Conservation (phyloP, 2,888 invertebrate species). For the Drosophila eohydei region DNA sequence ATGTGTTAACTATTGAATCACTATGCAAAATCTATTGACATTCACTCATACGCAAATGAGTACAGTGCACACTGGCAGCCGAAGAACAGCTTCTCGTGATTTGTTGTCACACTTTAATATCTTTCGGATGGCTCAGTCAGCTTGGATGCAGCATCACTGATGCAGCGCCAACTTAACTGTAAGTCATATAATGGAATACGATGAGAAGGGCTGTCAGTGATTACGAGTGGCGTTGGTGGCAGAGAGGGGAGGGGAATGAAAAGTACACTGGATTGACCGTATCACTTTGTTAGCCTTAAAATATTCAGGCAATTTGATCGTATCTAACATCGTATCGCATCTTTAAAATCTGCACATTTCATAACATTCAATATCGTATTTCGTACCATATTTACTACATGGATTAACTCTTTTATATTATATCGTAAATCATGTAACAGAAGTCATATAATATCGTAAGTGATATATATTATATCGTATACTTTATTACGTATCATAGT, state of each 20-base stretch:
- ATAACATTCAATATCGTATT: too few relatives aligned
- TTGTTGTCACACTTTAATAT: not conserved
- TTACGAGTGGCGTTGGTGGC: too few relatives aligned
- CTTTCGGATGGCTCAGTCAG: not conserved
- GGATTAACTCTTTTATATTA: not conserved
- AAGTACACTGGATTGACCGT: not conserved
- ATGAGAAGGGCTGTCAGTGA: too few relatives aligned
- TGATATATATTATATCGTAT: not conserved
- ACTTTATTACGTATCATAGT: not conserved
- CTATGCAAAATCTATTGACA: not conserved
- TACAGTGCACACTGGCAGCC: not conserved
- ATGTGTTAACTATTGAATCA: constrained; percentile 16
- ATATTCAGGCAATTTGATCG: not conserved
- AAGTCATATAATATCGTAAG: not conserved
- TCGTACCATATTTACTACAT: too few relatives aligned
- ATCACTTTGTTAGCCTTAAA: too few relatives aligned
- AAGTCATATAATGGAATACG: too few relatives aligned
- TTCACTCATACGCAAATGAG: constrained; percentile 7
- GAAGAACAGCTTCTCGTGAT: not conserved
- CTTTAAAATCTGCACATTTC: too few relatives aligned
- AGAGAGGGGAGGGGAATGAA: not conserved
- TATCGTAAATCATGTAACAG: not conserved
- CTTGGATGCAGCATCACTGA: too few relatives aligned
- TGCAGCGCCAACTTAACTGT: too few relatives aligned
- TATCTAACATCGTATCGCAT: not conserved